Conservation (phyloP, 2,888 invertebrate species). For the Pantelozetes paolii region DNA sequence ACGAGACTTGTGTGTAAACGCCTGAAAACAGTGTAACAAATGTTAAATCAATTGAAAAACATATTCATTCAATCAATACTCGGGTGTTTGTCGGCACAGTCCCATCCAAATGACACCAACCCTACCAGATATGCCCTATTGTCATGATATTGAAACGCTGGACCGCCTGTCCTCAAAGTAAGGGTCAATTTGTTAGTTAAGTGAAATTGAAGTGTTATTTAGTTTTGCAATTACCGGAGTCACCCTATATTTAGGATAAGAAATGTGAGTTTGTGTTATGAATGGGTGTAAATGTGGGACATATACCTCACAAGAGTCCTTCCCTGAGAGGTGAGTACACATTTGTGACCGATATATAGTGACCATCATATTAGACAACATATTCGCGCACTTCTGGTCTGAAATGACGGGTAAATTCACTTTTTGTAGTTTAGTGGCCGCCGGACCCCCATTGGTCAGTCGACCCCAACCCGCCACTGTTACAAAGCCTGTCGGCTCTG, state of each 20-base stretch:
- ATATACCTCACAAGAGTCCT: slow-evolving; percentile 30
- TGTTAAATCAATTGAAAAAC: not conserved
- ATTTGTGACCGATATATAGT: not conserved
- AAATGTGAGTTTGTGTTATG: not conserved
- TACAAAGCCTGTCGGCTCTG: not conserved
- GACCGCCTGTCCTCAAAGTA: slow-evolving; percentile 23
- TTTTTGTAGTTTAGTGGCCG: slow-evolving; percentile 14
- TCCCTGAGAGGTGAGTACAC: not conserved
- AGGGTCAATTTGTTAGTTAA: not conserved
- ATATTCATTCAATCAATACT: not conserved
- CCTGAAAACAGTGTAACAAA: not conserved
- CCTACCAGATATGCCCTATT: slow-evolving; percentile 15
- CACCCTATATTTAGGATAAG: not conserved
- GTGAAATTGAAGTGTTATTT: not conserved
- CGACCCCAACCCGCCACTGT: slow-evolving; percentile 35
- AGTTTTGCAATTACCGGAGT: not conserved
- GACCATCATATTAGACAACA: not conserved
- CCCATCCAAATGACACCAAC: slow-evolving; percentile 28
- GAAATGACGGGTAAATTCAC: slow-evolving; percentile 31
- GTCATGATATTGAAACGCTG: slow-evolving; percentile 2
- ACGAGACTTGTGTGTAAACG: not conserved
- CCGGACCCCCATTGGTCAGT: not conserved
- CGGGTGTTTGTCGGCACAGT: not conserved
- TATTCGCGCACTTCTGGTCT: not conserved
- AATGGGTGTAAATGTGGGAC: not conserved